A percentile compares a stretch with the other conserved stretches of the same genome.
Conservation (phyloP, 2,888 invertebrate species). For the Agonopterix arenella region DNA sequence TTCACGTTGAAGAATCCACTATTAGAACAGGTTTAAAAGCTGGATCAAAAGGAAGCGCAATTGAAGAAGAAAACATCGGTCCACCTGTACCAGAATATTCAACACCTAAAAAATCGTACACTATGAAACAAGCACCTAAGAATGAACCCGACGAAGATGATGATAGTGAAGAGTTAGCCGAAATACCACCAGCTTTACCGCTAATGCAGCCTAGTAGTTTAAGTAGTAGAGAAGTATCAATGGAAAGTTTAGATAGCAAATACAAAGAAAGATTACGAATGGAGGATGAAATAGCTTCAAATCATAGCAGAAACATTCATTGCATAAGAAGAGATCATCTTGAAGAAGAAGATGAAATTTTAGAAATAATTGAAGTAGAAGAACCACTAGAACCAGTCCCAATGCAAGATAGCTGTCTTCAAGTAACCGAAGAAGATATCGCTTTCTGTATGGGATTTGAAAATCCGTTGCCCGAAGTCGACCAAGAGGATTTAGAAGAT, state of each 20-base stretch:
- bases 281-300: conserved; percentile 74
- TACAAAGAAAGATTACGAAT: conserved; percentile 83
- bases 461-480: conserved; percentile 83
- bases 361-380: conserved; percentile 88
- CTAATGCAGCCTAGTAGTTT: conserved; percentile 83
- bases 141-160: conserved; percentile 81
- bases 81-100: conserved; percentile 51
- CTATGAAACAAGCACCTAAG: conserved; percentile 49
- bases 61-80: conserved; percentile 68
- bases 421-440: conserved; percentile 96
- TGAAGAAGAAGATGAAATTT: conserved; percentile 81
- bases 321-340: conserved; percentile 65
- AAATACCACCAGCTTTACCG: conserved; percentile 88
- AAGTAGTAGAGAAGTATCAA: conserved; percentile 88
- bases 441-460: conserved; percentile 89
- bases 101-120: conserved; percentile 34
- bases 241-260: conserved; percentile 87
- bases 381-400: conserved; percentile 89
- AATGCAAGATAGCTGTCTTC: conserved; percentile 90
- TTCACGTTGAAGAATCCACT: conserved; percentile 77
- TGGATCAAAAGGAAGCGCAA: conserved; percentile 63
- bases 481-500: conserved; percentile 83
- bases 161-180: conserved; percentile 87
- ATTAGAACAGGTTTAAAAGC: conserved; percentile 79
- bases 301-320: conserved; percentile 73